Evolutionary conservation across 2,113 vertebrate genomes (phyloP), one percentile per base, ranked within the genome.

Genomic region (Ornithorhynchus anatinus): DNA sequence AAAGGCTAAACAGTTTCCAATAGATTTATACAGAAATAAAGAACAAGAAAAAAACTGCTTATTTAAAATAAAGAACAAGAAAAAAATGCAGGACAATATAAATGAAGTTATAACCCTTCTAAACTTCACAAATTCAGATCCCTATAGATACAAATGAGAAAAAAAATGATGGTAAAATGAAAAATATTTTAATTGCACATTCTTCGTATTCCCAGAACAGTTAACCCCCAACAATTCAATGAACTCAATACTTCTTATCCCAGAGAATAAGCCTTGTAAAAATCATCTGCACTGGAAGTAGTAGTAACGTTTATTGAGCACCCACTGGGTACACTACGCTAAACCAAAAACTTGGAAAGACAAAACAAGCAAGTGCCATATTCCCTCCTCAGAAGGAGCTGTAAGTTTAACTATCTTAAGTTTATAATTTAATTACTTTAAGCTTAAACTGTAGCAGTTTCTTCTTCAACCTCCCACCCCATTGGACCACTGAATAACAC

Each of bases 151-250:
- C 16, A 72, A 25, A 12, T 29, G 37, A 86, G 81, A 59, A 78
- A 90, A 86, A 84, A 79, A 79, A 79, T 59, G 57, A 81, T 81
- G 84, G 76, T 67, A 42, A 68, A 56, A 75, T 75, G 88, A 87
- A 90, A 91, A 80, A 80, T 92, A 91, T 89, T 91, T 86, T 79
- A 86, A 88, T 61, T 62, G 88, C 88, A 88, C 88, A 92, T 86
- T 90, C 88, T 89, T 86, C 82, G 79, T 51, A 86, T 85, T 84
- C 77, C 79, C 61, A 63, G 66, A 59, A 77, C 82, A 86, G 82
- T 81, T 71, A 61, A 92, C 82, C 90, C 89, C 90, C 17, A 89
- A 77, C 84, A 86, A 94, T 91, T 90, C 79, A 91, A 92, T 86
- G 74, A 62, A 79, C 83, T 70, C 77, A 35, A 72, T 86, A 86